Evolutionary conservation across 2,888 invertebrate genomes (phyloP).

Genomic region (Parochlus steinenii): DNA sequence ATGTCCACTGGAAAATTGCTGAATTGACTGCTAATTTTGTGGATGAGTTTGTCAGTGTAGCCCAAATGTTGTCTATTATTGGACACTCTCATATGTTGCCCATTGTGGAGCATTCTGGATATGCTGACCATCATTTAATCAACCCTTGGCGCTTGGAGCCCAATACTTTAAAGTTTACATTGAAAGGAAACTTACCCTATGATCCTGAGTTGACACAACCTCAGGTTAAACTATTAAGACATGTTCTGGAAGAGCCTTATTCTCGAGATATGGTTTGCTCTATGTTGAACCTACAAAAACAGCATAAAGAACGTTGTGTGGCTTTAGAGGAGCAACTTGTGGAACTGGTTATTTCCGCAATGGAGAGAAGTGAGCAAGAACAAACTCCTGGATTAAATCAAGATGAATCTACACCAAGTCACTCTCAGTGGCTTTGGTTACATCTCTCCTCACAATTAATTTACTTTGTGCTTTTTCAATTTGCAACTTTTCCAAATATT

Average conservation of each 20-base stretch:
- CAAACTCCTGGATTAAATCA: constrained; percentile 38
- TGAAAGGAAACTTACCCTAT: constrained; percentile 67
- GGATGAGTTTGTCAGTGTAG: constrained; percentile 81
- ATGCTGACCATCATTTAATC: constrained; percentile 64
- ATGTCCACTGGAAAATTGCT: constrained; percentile 80
- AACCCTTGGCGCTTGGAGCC: constrained; percentile 91
- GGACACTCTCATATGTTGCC: constrained; percentile 84
- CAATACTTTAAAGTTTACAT: constrained; percentile 46
- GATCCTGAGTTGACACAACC: constrained; percentile 74
- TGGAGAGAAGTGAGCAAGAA: constrained; percentile 74
- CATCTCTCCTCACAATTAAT: constrained; percentile 88
- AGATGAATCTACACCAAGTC: constrained; percentile 31
- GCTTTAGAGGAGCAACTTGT: constrained; percentile 87
- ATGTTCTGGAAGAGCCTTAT: constrained; percentile 88
- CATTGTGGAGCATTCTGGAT: constrained; percentile 75
- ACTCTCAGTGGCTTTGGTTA: constrained; percentile 69
- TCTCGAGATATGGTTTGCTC: constrained; percentile 92
- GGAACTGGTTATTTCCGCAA: constrained; percentile 74
- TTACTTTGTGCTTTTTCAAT: constrained; percentile 86
- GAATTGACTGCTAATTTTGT: constrained; percentile 74
- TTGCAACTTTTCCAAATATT: constrained; percentile 84
- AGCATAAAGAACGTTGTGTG: constrained; percentile 73
- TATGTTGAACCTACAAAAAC: constrained; percentile 86
- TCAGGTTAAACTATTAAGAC: constrained; percentile 70
- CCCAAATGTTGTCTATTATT: constrained; percentile 90